Base-by-base conservation (phyloP, 2,113 vertebrate genomes). In the Raja brachyura region DNA sequence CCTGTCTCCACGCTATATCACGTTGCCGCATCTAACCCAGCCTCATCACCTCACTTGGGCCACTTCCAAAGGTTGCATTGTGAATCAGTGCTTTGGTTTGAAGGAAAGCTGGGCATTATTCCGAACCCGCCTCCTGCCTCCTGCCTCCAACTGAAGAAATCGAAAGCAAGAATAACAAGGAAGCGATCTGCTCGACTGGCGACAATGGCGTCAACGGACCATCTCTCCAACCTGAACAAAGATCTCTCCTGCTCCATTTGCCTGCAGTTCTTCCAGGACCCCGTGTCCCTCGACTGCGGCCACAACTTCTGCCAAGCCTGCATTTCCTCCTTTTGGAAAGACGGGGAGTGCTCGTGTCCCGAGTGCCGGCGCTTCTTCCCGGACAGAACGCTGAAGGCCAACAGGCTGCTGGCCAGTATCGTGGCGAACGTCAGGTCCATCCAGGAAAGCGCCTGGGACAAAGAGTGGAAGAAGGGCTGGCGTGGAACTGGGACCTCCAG, bases 391-490 rank as follows among this genome's bases (percentile, higher is more conserved):
- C 11, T 88, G 28, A 88, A 61, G 5, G 25, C 28, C 4, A 63
- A 66, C 83, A 63, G 83, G 5, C 56, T 16, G 59, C 5, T 88
- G 59, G 83, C 83, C 4, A 88, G 31, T 16, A 88, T 88, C 13
- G 83, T 20, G 59, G 83, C 1, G 28, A 66, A n/a, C 0, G 59
- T 66, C 13, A 56, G 83, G 1, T 63, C 59, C 5, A 5, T 88
- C 28, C 11, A 11, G 6, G 5, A 4, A 11, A 5, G 31, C 0
- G 6, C 25, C 0, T 13, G 59, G 14, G 0, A 16, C 11, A 9
- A 14, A 18, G 28, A 18, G 2, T 2, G 28, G 83, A 5, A 1
- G 63, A 59, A 0, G 13, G 7, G 28, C 14, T 20, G 5, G 33
- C 1, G 9, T 20, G 0, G 5, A 0, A 9, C 18, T 14, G 18